Conservation (phyloP, 1,140 invertebrate genomes). For the Drosophila lini region DNA sequence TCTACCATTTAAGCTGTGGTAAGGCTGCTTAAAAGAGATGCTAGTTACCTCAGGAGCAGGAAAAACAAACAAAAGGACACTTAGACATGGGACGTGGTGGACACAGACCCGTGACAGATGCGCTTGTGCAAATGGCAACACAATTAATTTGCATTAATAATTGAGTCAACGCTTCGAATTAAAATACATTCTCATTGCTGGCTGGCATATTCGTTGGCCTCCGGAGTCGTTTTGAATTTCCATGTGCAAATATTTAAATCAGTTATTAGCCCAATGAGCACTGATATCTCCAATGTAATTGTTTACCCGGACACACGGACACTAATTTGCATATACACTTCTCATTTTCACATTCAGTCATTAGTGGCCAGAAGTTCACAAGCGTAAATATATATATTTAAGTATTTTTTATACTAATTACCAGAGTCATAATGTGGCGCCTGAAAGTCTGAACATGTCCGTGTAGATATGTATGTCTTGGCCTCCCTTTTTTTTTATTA, state of each 20-base stretch:
- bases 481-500: slow-evolving; percentile 15
- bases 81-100: neutral
- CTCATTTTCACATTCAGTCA: slow-evolving; percentile 14
- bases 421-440: slow-evolving; percentile 29
- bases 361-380: neutral
- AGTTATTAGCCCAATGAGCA: slow-evolving; percentile 47
- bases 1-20: slow-evolving; percentile 1
- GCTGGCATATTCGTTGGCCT: slow-evolving; percentile 3
- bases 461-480: neutral
- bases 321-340: slow-evolving; percentile 2
- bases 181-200: slow-evolving; percentile 31
- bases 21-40: neutral
- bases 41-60: neutral
- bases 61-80: neutral
- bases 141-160: slow-evolving; percentile 58
- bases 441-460: slow-evolving; percentile 30
- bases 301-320: slow-evolving; percentile 15
- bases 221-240: slow-evolving; percentile 32
- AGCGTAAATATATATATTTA: neutral
- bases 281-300: slow-evolving; percentile 41
- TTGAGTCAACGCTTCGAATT: slow-evolving; percentile 46
- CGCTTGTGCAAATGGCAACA: slow-evolving; percentile 26
- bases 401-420: slow-evolving; percentile 41
- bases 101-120: neutral
- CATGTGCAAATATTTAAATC: slow-evolving; percentile 49